phyloP scores from a whole-genome alignment of 2,113 vertebrate species.

The Daubentonia madagascariensis region DNA sequence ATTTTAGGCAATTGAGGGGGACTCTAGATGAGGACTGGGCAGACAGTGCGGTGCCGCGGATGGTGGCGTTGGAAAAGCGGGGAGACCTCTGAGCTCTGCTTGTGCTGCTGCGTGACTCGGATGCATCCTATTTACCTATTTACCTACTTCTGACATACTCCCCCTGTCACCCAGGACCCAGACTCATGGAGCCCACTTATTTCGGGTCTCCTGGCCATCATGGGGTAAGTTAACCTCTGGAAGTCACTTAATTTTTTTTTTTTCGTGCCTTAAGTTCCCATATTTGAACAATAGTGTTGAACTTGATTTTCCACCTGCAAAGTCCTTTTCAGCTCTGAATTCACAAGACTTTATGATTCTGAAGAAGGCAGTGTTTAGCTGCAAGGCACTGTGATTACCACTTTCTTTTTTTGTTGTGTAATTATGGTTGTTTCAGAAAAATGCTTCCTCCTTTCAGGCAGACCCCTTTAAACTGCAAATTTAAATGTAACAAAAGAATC shows the following conservation, averaged over 20 bases:
- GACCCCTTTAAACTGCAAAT: not conserved
- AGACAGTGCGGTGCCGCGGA: not conserved
- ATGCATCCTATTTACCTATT: rapidly evolving
- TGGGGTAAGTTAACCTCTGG: no score
- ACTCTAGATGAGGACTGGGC: not conserved
- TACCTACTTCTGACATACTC: not conserved
- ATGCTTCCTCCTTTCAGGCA: not conserved
- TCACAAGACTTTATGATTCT: not conserved
- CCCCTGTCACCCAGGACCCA: not conserved
- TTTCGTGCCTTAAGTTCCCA: not conserved
- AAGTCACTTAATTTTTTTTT: not conserved
- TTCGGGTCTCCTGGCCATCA: not conserved
- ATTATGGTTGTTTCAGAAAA: not conserved
- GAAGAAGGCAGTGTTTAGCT: not conserved
- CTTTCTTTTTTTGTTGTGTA: not conserved
- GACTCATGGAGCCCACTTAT: not conserved
- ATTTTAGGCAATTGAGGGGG: not conserved
- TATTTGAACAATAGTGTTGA: not conserved
- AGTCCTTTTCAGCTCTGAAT: not conserved
- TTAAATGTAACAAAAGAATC: not conserved
- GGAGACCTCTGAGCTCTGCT: no score
- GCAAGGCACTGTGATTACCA: not conserved
- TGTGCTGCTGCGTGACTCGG: not conserved
- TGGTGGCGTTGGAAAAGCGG: rapidly evolving
- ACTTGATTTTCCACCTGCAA: not conserved